phyloP scores from a whole-genome alignment of 2,888 invertebrate genomes.

The Tetropium fuscum region DNA sequence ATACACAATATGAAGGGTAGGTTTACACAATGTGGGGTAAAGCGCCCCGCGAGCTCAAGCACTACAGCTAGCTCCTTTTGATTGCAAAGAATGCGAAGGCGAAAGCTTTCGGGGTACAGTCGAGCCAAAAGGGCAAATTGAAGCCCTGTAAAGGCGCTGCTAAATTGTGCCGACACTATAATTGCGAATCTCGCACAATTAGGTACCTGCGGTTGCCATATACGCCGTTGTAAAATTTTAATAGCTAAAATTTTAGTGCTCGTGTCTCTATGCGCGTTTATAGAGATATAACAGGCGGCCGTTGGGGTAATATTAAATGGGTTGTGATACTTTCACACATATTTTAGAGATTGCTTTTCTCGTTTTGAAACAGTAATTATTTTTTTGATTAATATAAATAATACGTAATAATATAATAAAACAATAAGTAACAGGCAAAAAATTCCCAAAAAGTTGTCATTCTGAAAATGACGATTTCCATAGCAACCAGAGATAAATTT shows the following conservation, averaged over 20 bases:
- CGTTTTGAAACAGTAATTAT: too few species aligned
- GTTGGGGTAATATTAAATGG: too few species aligned
- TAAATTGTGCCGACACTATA: not conserved
- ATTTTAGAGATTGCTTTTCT: too few species aligned
- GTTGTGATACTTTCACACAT: too few species aligned
- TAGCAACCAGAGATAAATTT: too few species aligned
- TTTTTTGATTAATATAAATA: too few species aligned
- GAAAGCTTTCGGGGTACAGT: conserved; percentile 3
- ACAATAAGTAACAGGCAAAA: too few species aligned
- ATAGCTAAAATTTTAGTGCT: not conserved
- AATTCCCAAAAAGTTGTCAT: too few species aligned
- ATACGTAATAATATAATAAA: too few species aligned
- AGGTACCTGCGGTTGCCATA: not conserved
- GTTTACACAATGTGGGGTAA: conserved; percentile 15
- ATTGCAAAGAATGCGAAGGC: conserved; percentile 1
- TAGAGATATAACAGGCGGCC: too few species aligned
- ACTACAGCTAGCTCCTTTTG: conserved; percentile 3
- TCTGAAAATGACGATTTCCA: too few species aligned
- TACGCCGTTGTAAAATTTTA: not conserved
- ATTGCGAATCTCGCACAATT: not conserved
- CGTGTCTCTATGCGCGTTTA: too few species aligned
- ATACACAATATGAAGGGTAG: conserved; percentile 1
- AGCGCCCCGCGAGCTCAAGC: conserved; percentile 4
- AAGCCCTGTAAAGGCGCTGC: not conserved
- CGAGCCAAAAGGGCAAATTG: conserved; percentile 3